These are phyloP conservation scores for Caenorhabditis sp. DNA, from an alignment of 2,888 invertebrate genomes.

Conservation along the genomic window DNA sequence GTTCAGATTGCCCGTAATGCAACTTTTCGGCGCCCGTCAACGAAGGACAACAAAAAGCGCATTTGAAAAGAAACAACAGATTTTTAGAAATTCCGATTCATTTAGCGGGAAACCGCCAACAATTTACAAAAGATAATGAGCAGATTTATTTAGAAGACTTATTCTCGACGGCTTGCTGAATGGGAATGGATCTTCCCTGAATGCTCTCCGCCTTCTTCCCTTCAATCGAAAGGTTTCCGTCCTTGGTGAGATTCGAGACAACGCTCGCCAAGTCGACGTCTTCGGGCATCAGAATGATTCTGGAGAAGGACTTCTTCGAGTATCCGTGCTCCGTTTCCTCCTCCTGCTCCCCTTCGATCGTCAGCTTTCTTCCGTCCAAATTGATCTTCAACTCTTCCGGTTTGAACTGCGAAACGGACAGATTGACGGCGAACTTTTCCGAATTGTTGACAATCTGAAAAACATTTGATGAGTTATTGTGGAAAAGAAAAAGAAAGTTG, in stretches of 20 bases:
- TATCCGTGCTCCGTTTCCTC: slow-evolving; percentile 19
- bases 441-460: slow-evolving; percentile 23
- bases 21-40: too few species aligned
- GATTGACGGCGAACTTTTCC: slow-evolving; percentile 13
- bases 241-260: slow-evolving; percentile 16
- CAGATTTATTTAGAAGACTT: slow-evolving; percentile 5
- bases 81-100: not conserved
- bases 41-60: too few species aligned
- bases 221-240: slow-evolving; percentile 24
- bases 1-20: too few species aligned
- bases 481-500: too few species aligned
- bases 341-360: slow-evolving; percentile 30
- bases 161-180: slow-evolving; percentile 9
- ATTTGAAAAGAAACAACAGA: not conserved
- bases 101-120: too few species aligned
- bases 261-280: slow-evolving; percentile 18
- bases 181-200: slow-evolving; percentile 29
- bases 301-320: slow-evolving; percentile 25
- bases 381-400: slow-evolving; percentile 29
- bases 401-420: slow-evolving; percentile 32
- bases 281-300: slow-evolving; percentile 22
- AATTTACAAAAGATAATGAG: not conserved
- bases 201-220: slow-evolving; percentile 13
- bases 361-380: slow-evolving; percentile 26
- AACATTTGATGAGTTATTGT: too few species aligned